phyloP scores from a whole-genome alignment of 2,113 vertebrate species.

The Tor tambroides region DNA sequence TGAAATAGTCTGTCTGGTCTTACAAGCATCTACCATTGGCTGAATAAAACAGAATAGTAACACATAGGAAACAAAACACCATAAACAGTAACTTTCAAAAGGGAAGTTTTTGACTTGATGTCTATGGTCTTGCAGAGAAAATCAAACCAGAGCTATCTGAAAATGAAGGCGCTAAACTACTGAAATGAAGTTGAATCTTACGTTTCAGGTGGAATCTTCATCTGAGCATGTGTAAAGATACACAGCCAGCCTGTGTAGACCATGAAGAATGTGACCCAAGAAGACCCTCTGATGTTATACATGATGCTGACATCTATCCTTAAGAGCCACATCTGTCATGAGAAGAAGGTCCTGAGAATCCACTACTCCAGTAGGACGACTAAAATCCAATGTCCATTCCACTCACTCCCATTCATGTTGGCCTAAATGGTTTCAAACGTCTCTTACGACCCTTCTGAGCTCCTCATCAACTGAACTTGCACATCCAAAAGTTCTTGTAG shows the following conservation, averaged over 20 bases:
- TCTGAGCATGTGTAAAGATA: slow-evolving; percentile 76
- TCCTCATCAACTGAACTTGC: slow-evolving; percentile 3
- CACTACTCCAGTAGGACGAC: slow-evolving; percentile 4
- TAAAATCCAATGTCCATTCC: slow-evolving; percentile 39
- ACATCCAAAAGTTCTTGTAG: slow-evolving; percentile 12
- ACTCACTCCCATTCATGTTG: slow-evolving; percentile 58
- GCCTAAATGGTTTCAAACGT: not conserved
- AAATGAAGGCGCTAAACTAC: not conserved
- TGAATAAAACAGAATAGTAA: not conserved
- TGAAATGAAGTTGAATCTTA: slow-evolving; percentile 70
- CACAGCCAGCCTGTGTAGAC: slow-evolving; percentile 69
- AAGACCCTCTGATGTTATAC: slow-evolving; percentile 52
- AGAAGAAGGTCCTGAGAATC: slow-evolving; percentile 20
- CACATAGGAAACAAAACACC: not conserved
- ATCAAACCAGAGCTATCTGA: too few relatives aligned
- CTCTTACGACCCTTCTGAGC: not conserved
- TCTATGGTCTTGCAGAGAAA: too few relatives aligned
- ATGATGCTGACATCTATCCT: slow-evolving; percentile 50
- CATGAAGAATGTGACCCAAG: slow-evolving; percentile 65
- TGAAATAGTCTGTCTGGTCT: slow-evolving; percentile 1
- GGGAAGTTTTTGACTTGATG: too few relatives aligned
- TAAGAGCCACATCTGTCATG: slow-evolving; percentile 23
- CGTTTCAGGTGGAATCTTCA: slow-evolving; percentile 89
- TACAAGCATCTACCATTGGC: not conserved
- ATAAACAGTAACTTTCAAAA: not conserved